Evolutionary conservation across 2,113 vertebrate species (phyloP).

Genomic region (Castor canadensis): DNA sequence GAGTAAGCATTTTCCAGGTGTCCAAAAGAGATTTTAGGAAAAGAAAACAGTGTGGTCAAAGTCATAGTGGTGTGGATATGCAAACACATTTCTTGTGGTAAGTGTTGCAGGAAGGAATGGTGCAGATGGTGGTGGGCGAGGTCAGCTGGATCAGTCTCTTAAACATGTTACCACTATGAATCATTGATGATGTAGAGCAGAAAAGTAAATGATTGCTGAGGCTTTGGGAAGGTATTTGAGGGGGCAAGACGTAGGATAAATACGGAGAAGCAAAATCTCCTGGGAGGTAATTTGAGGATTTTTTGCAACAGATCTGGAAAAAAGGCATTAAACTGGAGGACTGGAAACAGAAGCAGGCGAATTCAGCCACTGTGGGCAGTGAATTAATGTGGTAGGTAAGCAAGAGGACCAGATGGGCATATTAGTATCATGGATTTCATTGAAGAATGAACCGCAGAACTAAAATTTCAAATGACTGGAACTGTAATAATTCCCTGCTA

Average conservation of each 20-base stretch:
- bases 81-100: background rate
- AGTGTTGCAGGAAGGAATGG: background rate
- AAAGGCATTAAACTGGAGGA: background rate
- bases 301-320: background rate
- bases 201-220: background rate
- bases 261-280: background rate
- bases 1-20: background rate
- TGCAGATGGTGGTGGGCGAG: background rate
- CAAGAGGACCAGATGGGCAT: background rate
- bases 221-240: background rate
- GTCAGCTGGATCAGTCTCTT: background rate
- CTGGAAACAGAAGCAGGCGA: background rate
- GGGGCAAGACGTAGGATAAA: background rate
- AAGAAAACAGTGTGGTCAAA: background rate
- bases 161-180: background rate
- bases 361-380: background rate
- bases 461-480: constrained; percentile 9
- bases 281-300: background rate
- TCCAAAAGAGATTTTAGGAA: background rate
- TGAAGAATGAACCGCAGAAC: constrained; percentile 22
- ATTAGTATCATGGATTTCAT: background rate
- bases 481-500: constrained; percentile 18
- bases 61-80: background rate
- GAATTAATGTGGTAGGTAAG: background rate
- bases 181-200: background rate